A percentile compares a stretch with the other conserved stretches of the same genome.
phyloP scores from a whole-genome alignment of 2,797 vertebrate species.

The Enteromius mattozi region DNA sequence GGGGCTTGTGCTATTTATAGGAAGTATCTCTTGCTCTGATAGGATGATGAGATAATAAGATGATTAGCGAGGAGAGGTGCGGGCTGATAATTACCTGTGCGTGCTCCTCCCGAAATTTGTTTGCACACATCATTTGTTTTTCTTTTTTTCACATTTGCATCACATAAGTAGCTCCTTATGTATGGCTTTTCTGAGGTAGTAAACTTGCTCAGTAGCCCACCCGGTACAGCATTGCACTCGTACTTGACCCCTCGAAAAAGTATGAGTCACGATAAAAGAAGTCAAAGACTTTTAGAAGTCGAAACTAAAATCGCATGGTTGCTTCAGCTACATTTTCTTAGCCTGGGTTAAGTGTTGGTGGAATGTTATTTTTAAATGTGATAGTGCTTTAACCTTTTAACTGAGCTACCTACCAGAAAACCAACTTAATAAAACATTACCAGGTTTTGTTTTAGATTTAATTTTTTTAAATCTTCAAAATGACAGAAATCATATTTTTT shows the following conservation, averaged over 20 bases:
- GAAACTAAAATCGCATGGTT: not conserved
- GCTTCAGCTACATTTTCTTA: not conserved
- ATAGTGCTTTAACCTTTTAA: not conserved
- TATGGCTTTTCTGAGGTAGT: not conserved
- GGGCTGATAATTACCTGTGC: too few relatives aligned
- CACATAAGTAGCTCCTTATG: not conserved
- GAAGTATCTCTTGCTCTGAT: too few relatives aligned
- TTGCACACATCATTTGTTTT: not conserved
- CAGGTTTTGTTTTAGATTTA: not conserved
- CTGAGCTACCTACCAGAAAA: not conserved
- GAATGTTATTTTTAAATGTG: not conserved
- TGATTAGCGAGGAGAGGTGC: too few relatives aligned
- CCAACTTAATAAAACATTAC: not conserved
- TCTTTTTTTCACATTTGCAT: not conserved
- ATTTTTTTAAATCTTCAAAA: not conserved
- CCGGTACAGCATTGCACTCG: not conserved
- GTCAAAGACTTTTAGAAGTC: not conserved
- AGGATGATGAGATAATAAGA: too few relatives aligned
- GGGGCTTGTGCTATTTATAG: too few relatives aligned
- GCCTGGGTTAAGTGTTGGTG: not conserved
- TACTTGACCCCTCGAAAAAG: not conserved
- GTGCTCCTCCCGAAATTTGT: too few relatives aligned
- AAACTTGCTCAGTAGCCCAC: not conserved
- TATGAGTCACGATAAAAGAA: not conserved
- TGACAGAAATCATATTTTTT: not conserved